Percentiles rank a stretch among this genome's conserved stretches.
Evolutionary conservation across 2,888 invertebrate species (phyloP).

Genomic region (Ypsolopha scabrella): DNA sequence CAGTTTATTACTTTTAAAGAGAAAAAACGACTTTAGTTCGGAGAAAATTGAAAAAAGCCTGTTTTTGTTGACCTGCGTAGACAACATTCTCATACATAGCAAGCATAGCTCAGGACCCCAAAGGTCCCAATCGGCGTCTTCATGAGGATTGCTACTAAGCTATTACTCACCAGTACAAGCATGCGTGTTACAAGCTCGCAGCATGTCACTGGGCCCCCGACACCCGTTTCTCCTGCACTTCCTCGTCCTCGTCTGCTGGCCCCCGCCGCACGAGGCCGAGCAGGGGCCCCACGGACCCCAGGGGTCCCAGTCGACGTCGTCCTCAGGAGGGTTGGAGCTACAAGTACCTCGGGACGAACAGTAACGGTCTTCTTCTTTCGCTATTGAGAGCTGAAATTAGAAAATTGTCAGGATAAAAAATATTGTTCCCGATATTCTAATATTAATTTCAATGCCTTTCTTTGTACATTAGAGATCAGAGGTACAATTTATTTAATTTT

Average conservation of each 20-base stretch:
- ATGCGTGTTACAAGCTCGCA: constrained; percentile 79
- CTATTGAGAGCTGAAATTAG: constrained; percentile 68
- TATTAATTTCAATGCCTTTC: too few species aligned
- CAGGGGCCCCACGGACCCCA: constrained; percentile 49
- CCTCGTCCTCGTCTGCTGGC: constrained; percentile 75
- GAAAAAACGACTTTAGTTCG: too few species aligned
- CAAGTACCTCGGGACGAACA: constrained; percentile 80
- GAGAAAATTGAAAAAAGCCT: too few species aligned
- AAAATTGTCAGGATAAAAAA: not conserved
- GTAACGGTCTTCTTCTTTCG: constrained; percentile 84
- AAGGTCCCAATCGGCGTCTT: too few species aligned
- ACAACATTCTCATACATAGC: too few species aligned
- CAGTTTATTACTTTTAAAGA: too few species aligned
- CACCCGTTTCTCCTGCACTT: constrained; percentile 65
- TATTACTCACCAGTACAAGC: constrained; percentile 74
- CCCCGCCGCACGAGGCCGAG: constrained; percentile 48
- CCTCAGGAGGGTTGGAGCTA: constrained; percentile 18
- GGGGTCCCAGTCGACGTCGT: constrained; percentile 20
- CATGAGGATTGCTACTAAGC: too few species aligned
- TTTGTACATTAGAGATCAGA: too few species aligned
- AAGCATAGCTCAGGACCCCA: too few species aligned
- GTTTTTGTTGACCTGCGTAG: too few species aligned
- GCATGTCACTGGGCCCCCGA: constrained; percentile 70
- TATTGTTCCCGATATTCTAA: too few species aligned
- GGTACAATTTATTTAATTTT: too few species aligned